Conservation (phyloP, 2,888 invertebrate genomes). For the Dermolepida albohirtum region DNA sequence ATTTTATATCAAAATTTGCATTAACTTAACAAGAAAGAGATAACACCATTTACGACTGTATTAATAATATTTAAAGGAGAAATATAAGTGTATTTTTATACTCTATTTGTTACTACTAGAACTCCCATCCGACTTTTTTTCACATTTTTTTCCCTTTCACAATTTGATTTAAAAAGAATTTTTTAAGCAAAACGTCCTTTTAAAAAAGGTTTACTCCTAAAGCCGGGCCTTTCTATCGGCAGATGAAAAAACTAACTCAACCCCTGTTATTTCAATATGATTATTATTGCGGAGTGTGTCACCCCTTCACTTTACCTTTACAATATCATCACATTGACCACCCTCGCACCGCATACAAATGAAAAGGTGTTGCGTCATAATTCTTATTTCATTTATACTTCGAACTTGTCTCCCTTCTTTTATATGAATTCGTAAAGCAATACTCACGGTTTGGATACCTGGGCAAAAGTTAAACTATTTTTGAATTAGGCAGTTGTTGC, state of each 20-base stretch:
- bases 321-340: slow-evolving; percentile 12
- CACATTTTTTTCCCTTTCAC: no score
- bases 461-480: slow-evolving; percentile 1
- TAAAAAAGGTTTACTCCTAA: no score
- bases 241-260: slow-evolving; percentile 3
- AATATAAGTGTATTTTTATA: no score
- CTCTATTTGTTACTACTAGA: no score
- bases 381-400: not conserved
- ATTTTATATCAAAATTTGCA: no score
- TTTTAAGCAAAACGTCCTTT: not conserved
- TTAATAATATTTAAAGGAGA: no score
- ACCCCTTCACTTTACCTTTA: slow-evolving; percentile 11
- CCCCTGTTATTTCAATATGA: not conserved
- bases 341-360: slow-evolving; percentile 11
- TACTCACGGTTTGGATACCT: not conserved
- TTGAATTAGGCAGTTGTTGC: not conserved
- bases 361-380: slow-evolving; percentile 8
- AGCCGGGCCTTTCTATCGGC: no score
- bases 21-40: no score
- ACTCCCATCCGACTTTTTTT: no score
- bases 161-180: not conserved
- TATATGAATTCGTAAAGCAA: no score
- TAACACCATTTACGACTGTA: no score
- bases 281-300: not conserved
- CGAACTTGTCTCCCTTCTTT: no score